These are phyloP conservation scores for Tineola bisselliella DNA, from an alignment of 2,888 invertebrate genomes.

Conservation along the genomic window DNA sequence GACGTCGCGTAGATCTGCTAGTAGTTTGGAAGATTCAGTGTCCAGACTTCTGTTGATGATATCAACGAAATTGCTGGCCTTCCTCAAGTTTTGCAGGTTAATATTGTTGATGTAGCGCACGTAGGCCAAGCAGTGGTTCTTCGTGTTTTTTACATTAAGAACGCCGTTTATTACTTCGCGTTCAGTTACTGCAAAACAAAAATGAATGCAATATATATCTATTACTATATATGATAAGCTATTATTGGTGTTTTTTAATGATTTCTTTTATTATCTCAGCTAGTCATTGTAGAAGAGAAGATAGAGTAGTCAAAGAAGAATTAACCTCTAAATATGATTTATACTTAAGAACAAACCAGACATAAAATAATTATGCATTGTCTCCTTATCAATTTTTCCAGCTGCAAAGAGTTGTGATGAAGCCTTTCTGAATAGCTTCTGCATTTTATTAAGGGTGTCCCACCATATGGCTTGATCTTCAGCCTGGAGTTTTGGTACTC, in stretches of 20 bases:
- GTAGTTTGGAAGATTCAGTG: slow-evolving; percentile 88
- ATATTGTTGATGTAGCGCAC: slow-evolving; percentile 97
- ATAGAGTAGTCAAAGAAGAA: too few species aligned
- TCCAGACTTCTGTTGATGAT: slow-evolving; percentile 92
- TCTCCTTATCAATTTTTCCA: slow-evolving; percentile 89
- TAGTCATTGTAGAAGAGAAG: too few species aligned
- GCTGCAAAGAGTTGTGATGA: slow-evolving; percentile 84
- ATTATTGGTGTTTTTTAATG: too few species aligned
- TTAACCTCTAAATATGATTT: too few species aligned
- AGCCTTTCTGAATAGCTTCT: slow-evolving; percentile 92
- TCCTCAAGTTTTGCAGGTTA: slow-evolving; percentile 92
- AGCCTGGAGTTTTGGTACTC: slow-evolving; percentile 93
- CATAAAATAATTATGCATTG: slow-evolving; percentile 99
- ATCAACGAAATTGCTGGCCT: slow-evolving; percentile 95
- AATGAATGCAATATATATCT: not conserved
- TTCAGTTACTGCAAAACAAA: slow-evolving; percentile 84
- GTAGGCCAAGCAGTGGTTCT: slow-evolving; percentile 95
- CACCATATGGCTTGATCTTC: slow-evolving; percentile 98
- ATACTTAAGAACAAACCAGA: slow-evolving; percentile 74
- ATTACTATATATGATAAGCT: too few species aligned
- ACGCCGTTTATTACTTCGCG: slow-evolving; percentile 97
- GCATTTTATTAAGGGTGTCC: slow-evolving; percentile 96
- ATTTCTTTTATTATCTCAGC: too few species aligned
- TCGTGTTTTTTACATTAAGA: slow-evolving; percentile 90
- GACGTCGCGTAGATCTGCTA: slow-evolving; percentile 90